These are phyloP conservation scores for Bos indicus DNA, from an alignment of 2,113 vertebrate genomes.

Conservation along the genomic window DNA sequence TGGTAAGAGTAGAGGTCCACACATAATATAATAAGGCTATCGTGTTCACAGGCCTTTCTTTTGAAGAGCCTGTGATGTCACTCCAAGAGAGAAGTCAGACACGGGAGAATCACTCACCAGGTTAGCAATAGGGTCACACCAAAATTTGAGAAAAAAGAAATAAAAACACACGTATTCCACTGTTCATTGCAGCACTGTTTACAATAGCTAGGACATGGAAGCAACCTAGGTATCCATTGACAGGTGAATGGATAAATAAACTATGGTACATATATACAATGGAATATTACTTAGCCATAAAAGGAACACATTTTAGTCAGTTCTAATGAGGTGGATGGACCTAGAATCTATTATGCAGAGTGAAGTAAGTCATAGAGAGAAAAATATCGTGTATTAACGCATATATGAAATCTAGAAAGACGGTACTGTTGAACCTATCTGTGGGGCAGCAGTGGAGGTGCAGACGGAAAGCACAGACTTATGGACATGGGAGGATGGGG, in stretches of 20 bases:
- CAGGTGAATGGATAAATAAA: neutral
- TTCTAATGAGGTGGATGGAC: neutral
- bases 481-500: neutral
- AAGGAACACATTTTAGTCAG: neutral
- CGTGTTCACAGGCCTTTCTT: neutral
- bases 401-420: neutral
- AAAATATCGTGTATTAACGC: accelerated
- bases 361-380: neutral
- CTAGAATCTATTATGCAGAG: neutral
- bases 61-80: neutral
- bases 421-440: neutral
- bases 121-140: neutral
- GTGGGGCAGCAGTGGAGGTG: neutral
- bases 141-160: neutral
- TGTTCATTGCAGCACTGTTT: neutral
- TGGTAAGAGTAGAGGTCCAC: neutral
- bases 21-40: neutral
- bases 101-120: neutral
- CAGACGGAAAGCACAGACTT: neutral
- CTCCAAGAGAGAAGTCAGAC: neutral
- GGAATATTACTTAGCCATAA: neutral
- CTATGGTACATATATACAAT: neutral
- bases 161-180: neutral
- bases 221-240: neutral
- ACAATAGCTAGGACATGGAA: neutral